These are phyloP conservation scores for Grammomys dolichurus DNA, from an alignment of 2,113 vertebrate species.

Conservation along the genomic window DNA sequence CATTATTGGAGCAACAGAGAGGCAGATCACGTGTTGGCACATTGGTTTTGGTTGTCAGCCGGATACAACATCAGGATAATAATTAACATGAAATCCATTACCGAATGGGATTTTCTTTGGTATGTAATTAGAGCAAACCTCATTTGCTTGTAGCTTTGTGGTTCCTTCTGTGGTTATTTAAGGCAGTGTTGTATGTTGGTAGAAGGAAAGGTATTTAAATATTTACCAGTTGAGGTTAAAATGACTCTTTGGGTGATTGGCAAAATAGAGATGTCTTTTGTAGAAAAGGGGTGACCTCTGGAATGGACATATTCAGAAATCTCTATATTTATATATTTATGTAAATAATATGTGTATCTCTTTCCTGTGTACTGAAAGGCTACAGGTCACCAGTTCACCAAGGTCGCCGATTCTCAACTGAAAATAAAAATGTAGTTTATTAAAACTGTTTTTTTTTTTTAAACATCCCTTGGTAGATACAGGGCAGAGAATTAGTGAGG, in stretches of 20 bases:
- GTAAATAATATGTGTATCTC: not conserved
- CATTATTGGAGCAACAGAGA: conserved; percentile 5
- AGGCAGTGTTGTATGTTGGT: not conserved
- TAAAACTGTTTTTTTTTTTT: conserved; percentile 61
- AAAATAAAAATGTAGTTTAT: conserved; percentile 31
- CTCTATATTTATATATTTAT: not conserved
- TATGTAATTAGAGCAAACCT: conserved; percentile 54
- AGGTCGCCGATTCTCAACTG: not conserved
- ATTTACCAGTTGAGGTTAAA: conserved; percentile 10
- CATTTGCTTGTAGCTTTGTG: not conserved
- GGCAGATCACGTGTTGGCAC: not conserved
- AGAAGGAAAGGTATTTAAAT: conserved; percentile 56
- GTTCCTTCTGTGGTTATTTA: conserved; percentile 37
- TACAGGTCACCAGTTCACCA: conserved; percentile 14
- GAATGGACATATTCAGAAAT: not conserved
- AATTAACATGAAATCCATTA: conserved; percentile 66
- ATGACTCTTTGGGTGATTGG: conserved; percentile 20
- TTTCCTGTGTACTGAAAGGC: not conserved
- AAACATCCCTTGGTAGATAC: not conserved
- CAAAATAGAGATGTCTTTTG: conserved; percentile 41
- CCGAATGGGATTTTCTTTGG: conserved; percentile 61
- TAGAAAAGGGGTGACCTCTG: not conserved
- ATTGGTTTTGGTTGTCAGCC: conserved; percentile 19
- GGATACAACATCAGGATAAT: conserved; percentile 9
- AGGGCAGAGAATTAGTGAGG: not conserved